Evolutionary conservation across 2,113 vertebrate genomes (phyloP).

Genomic region (Aptenodytes patagonicus): DNA sequence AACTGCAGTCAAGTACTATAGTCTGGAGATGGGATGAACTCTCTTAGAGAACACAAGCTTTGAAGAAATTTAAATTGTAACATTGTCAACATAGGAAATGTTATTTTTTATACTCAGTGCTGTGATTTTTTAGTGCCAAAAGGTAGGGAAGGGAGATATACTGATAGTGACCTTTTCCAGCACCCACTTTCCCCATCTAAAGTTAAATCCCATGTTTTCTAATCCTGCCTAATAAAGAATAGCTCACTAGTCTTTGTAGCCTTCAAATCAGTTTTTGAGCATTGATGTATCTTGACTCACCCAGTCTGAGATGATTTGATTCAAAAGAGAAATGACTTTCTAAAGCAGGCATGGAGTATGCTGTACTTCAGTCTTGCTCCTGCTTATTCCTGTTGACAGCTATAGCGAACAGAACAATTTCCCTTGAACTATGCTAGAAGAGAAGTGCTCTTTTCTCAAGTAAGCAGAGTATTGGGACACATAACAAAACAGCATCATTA

Average conservation of each 20-base stretch:
- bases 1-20: neutral
- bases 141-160: neutral
- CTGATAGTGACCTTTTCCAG: neutral
- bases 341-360: neutral
- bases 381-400: neutral
- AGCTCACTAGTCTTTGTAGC: neutral
- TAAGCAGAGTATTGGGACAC: neutral
- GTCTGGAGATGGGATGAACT: neutral
- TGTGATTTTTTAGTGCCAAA: neutral
- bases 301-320: neutral
- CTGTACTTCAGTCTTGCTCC: neutral
- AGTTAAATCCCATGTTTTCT: neutral
- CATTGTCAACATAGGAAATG: neutral
- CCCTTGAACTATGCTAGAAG: neutral
- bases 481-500: neutral
- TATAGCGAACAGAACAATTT: neutral
- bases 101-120: neutral
- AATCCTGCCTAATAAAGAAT: neutral
- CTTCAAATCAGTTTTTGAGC: neutral
- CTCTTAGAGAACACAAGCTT: neutral
- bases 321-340: neutral
- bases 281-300: neutral
- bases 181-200: neutral
- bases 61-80: neutral
- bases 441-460: neutral